Conservation (phyloP, 2,113 vertebrate genomes). For the Phylloscopus whistleri region DNA sequence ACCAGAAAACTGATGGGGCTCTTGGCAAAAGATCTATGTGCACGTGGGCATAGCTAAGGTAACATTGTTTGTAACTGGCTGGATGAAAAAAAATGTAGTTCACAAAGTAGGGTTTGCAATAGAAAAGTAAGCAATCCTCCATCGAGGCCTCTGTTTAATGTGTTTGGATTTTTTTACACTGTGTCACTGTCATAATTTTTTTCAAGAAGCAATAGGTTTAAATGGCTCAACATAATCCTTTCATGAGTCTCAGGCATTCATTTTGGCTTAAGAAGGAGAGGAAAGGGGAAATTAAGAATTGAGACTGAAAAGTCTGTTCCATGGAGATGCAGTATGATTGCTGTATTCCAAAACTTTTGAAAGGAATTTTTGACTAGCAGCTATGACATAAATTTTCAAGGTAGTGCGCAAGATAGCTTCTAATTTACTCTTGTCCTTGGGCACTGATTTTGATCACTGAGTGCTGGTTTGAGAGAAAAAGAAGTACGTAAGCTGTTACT, state of each 20-base stretch:
- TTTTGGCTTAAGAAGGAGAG: neutral
- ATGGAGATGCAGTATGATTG: neutral
- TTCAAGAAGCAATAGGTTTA: neutral
- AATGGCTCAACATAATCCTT: neutral
- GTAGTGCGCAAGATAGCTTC: neutral
- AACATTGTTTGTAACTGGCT: neutral
- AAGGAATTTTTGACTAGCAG: neutral
- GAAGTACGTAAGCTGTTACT: neutral
- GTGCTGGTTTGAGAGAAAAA: neutral
- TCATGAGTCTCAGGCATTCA: neutral
- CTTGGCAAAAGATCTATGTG: neutral
- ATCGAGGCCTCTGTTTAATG: neutral
- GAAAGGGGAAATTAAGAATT: neutral
- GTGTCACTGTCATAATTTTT: neutral
- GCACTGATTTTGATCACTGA: neutral
- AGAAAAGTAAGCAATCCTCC: neutral
- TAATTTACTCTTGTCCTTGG: constrained; percentile 6
- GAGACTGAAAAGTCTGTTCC: neutral
- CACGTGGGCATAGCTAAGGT: neutral
- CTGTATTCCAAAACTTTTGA: neutral
- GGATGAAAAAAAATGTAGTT: neutral
- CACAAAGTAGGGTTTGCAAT: neutral
- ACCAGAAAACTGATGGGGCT: neutral
- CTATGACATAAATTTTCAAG: neutral
- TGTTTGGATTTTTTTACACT: neutral